Evolutionary conservation across 1,140 invertebrate species (phyloP), one percentile per base, ranked within the genome.

Genomic region (Euwallacea similis): DNA sequence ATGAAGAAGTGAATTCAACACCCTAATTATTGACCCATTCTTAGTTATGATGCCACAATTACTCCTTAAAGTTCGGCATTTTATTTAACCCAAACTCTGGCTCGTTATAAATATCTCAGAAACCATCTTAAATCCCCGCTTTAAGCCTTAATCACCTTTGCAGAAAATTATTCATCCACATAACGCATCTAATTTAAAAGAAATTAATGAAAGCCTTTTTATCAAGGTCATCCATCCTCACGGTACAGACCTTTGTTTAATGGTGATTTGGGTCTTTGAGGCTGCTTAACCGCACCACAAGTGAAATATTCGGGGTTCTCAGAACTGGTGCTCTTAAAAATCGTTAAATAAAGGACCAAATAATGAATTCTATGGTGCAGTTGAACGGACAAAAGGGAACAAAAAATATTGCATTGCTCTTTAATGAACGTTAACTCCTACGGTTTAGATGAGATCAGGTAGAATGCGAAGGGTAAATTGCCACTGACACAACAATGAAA

Each of bases 401-500:
- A 64, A 71, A 65, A 71, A 71, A 71, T 50, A 71, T 71, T 71
- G 62, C 69, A 71, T 61, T 71, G 69, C 69, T 65, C 42, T 71
- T 71, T 71, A 71, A 71, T 71, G 69, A 71, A 71, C 69, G 61
- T 61, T 71, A 64, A 71, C 69, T 71, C 69, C 69, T 71, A 71
- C 69, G 67, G 67, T 63, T 71, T 54, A 63, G 69, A 71, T 64
- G 50, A 64, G 69, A 63, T 62, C 69, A 71, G 69, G 69, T 71
- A 71, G 69, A 71, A 71, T 54, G 44, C 61, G 53, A 71, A 65
- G 69, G 61, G 69, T 64, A 68, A 68, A 68, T 68, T 68, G 56
- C 66, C 66, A 68, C 66, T 68, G 44, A 68, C 66, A 68, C 66
- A 60, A 66, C 65, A 47, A 59, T 59, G 56, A 42, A 68, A 68